Evolutionary conservation across 2,113 vertebrate species (phyloP), one percentile per base, ranked within the genome.

Genomic region (Clarias gariepinus): DNA sequence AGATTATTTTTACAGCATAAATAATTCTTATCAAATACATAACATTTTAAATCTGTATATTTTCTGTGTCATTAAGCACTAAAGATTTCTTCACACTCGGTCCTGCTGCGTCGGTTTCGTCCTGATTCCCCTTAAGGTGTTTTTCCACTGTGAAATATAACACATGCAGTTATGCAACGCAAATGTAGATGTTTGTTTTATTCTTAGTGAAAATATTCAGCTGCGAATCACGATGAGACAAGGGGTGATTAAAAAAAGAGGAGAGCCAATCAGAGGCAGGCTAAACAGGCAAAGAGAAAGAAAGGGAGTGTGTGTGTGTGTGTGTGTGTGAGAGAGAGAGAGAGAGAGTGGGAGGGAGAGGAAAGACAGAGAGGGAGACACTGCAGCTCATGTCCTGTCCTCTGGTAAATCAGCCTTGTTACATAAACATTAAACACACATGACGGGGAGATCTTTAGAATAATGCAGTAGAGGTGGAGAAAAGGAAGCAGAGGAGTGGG

Each of bases 271-370:
- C 41, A 71, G 61, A 55, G 66, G 61, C 13, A 28, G 41, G 58
- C 25, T 23, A 30, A 57, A 74, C 84, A 81, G 86, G 64, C 79
- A 82, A 83, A 80, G 89, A 25, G 81, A 63, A 86, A 23, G 88
- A 41, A 85, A 89, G 84, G 85, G 89, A 78, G 90, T 85, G 89
- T 90, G 82, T 88, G 90, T 91, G 33, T 36, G 33, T 36, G 33
- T 36, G 19, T 16, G 5, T 25, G 15, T 13, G 41, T 18, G n/a
- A 16, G 13, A 16, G 21, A 41, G 63, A 52, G 25, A 47, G 61
- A 36, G 81, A 55, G 66, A 36, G 19, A 15, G 58, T 73, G 55
- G 28, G 33, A 68, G 16, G 36, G 13, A 16, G n/a, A 19, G 36
- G 60, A 21, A 85, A 21, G 28, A 64, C 23, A 53, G 64, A 83